Evolutionary conservation across 2,888 invertebrate genomes (phyloP).

Genomic region (Blera fallax): DNA sequence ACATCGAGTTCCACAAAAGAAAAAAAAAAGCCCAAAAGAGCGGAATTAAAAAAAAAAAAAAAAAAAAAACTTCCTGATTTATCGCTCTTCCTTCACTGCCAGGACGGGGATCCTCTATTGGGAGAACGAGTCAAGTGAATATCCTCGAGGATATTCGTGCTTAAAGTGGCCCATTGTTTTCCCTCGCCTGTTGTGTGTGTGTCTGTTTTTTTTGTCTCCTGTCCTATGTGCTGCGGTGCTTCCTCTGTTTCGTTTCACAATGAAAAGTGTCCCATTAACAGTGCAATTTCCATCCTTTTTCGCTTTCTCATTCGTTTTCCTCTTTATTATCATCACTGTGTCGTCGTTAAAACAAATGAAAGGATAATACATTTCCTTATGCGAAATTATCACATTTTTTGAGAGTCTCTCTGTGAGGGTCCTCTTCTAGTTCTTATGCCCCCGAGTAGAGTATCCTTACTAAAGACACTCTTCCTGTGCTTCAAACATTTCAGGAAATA

Average conservation of each 20-base stretch:
- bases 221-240: neutral
- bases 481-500: constrained; percentile 2
- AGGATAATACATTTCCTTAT: constrained; percentile 72
- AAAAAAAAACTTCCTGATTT: constrained; percentile 67
- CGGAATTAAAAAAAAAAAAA: constrained; percentile 46
- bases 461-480: constrained; percentile 21
- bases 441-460: neutral
- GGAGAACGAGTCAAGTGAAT: constrained; percentile 66
- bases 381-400: constrained; percentile 68
- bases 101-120: constrained; percentile 22
- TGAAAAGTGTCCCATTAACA: constrained; percentile 66
- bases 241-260: constrained; percentile 26
- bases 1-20: constrained; percentile 41
- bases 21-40: constrained; percentile 30
- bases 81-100: constrained; percentile 53
- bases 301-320: constrained; percentile 13
- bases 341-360: constrained; percentile 64
- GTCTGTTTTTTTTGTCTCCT: neutral
- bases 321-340: constrained; percentile 37
- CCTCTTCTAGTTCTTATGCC: neutral
- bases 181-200: neutral
- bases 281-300: constrained; percentile 50
- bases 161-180: constrained; percentile 67
- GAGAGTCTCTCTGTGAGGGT: constrained; percentile 13
- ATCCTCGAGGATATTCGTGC: constrained; percentile 69